Percentiles rank a stretch among this genome's conserved stretches.
These are phyloP conservation scores for Andrena flavipes DNA, from an alignment of 2,888 invertebrate genomes.

Conservation along the genomic window DNA sequence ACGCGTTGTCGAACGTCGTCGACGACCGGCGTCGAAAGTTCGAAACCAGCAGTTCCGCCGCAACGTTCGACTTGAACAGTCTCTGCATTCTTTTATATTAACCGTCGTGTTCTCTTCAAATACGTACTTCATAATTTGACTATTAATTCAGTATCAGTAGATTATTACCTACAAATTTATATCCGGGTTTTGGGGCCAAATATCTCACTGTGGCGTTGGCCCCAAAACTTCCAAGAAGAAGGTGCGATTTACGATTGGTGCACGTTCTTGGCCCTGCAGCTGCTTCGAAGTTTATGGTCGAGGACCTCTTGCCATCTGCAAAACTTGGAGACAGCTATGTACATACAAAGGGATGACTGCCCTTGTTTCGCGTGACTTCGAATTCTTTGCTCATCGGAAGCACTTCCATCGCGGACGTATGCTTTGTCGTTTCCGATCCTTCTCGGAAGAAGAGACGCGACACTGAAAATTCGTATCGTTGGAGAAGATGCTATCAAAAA, in stretches of 20 bases:
- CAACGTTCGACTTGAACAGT: too few relatives aligned
- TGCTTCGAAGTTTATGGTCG: conserved; percentile 60
- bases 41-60: too few relatives aligned
- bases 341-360: conserved; percentile 28
- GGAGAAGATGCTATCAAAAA: too few relatives aligned
- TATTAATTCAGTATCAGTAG: too few relatives aligned
- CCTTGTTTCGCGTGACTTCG: conserved; percentile 49
- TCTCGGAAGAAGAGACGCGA: neutral
- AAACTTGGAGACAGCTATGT: conserved; percentile 53
- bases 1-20: too few relatives aligned
- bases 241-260: conserved; percentile 74
- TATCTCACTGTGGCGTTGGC: too few relatives aligned
- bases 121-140: too few relatives aligned
- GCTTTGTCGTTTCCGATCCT: neutral
- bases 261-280: conserved; percentile 67
- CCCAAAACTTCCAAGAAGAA: conserved; percentile 59
- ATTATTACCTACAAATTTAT: too few relatives aligned
- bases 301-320: conserved; percentile 45
- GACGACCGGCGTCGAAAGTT: too few relatives aligned
- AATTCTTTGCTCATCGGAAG: conserved; percentile 12
- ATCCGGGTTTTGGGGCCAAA: too few relatives aligned
- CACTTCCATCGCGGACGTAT: neutral
- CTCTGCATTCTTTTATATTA: too few relatives aligned
- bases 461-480: neutral
- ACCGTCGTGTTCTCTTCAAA: too few relatives aligned